phyloP scores from a whole-genome alignment of 2,113 vertebrate species.

The Sebastes fasciatus region DNA sequence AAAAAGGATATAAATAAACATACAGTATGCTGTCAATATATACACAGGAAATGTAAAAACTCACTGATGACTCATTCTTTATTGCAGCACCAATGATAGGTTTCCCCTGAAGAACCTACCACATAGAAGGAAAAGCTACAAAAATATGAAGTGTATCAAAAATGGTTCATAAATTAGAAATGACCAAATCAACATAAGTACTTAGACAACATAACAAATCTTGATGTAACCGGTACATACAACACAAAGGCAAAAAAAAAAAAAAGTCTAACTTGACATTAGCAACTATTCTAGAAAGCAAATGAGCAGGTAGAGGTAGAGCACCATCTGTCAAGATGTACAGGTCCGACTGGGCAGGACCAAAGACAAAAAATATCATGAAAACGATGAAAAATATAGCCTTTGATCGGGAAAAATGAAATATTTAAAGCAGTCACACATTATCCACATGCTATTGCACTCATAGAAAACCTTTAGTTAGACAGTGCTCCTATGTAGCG shows the following conservation, averaged over 20 bases:
- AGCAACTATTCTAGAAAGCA: slow-evolving; percentile 85
- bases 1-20: slow-evolving; percentile 86
- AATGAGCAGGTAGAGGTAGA: slow-evolving; percentile 93
- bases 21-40: slow-evolving; percentile 89
- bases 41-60: slow-evolving; percentile 87
- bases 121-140: slow-evolving; percentile 81
- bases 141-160: slow-evolving; percentile 79
- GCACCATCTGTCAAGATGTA: slow-evolving; percentile 89
- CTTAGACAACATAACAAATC: slow-evolving; percentile 86
- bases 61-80: slow-evolving; percentile 75
- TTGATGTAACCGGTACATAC: slow-evolving; percentile 97
- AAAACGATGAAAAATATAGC: slow-evolving; percentile 75
- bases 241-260: slow-evolving; percentile 79
- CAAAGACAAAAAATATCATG: slow-evolving; percentile 79
- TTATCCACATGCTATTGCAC: slow-evolving; percentile 89
- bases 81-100: slow-evolving; percentile 86
- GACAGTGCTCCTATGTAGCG: slow-evolving; percentile 83
- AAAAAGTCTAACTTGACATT: slow-evolving; percentile 78
- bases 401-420: slow-evolving; percentile 73
- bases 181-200: slow-evolving; percentile 88
- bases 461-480: slow-evolving; percentile 82
- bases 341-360: slow-evolving; percentile 81
- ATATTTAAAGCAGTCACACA: slow-evolving; percentile 79
- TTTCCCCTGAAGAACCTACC: slow-evolving; percentile 82
- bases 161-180: slow-evolving; percentile 94